Conservation (phyloP, 2,888 invertebrate genomes). For the Polydrusus tereticollis region DNA sequence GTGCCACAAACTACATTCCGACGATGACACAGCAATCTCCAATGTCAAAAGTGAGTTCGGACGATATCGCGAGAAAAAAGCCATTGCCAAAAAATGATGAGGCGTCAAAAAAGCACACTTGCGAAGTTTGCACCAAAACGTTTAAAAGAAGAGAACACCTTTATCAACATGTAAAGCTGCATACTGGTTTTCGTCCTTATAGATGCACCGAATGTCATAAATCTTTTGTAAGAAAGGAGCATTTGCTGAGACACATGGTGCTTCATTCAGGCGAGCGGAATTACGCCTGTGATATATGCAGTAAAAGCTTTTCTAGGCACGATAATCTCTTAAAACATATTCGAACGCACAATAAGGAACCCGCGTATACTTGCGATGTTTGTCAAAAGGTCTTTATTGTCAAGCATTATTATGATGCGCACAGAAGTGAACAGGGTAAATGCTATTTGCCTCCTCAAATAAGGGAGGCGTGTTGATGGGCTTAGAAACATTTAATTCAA, state of each 20-base stretch:
- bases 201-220: constrained; percentile 76
- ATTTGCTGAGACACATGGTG: constrained; percentile 75
- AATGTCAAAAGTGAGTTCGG: constrained; percentile 1
- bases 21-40: constrained; percentile 20
- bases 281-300: constrained; percentile 73
- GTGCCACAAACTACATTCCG: constrained; percentile 7
- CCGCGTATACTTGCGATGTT: constrained; percentile 74
- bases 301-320: constrained; percentile 70
- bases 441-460: constrained; percentile 33
- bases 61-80: constrained; percentile 6
- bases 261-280: constrained; percentile 78
- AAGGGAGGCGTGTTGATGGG: constrained; percentile 13
- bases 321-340: constrained; percentile 74
- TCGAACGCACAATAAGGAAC: constrained; percentile 71
- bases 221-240: constrained; percentile 78
- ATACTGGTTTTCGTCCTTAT: constrained; percentile 77
- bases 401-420: constrained; percentile 76
- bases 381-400: constrained; percentile 77
- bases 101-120: constrained; percentile 60
- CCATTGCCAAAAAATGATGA: neutral
- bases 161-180: constrained; percentile 77
- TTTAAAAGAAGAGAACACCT: constrained; percentile 80
- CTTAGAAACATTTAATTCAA: neutral
- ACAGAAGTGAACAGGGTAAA: constrained; percentile 69
- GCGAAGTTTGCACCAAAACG: constrained; percentile 73